Percentiles rank a stretch among this genome's conserved stretches.
Evolutionary conservation across 1,140 invertebrate genomes (phyloP).

Genomic region (Theocolax elegans): DNA sequence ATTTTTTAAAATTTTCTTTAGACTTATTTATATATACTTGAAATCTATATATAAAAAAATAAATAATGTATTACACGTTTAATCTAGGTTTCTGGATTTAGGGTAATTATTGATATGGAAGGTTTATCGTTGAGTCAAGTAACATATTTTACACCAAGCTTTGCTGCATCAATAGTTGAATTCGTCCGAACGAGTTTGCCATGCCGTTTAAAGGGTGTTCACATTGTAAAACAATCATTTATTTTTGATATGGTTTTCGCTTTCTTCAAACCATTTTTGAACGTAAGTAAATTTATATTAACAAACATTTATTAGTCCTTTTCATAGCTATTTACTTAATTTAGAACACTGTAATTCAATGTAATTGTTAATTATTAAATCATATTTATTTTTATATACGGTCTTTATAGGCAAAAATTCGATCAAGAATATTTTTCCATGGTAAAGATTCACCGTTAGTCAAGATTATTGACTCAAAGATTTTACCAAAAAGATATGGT

Average conservation of each 20-base stretch:
- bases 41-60: too few species aligned
- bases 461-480: slow-evolving; percentile 72
- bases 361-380: too few species aligned
- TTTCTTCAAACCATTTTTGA: slow-evolving; percentile 82
- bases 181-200: slow-evolving; percentile 78
- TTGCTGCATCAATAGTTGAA: slow-evolving; percentile 72
- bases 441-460: slow-evolving; percentile 77
- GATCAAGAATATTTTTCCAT: slow-evolving; percentile 77
- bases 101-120: slow-evolving; percentile 77
- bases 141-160: slow-evolving; percentile 76
- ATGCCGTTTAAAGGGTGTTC: slow-evolving; percentile 75
- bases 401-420: slow-evolving; percentile 67
- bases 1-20: too few species aligned
- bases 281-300: slow-evolving; percentile 36
- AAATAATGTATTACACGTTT: too few species aligned
- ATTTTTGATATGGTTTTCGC: slow-evolving; percentile 81
- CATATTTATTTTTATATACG: too few species aligned
- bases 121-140: slow-evolving; percentile 75
- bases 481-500: slow-evolving; percentile 76
- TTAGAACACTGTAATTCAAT: too few species aligned
- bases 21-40: too few species aligned
- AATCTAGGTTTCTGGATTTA: slow-evolving; percentile 67
- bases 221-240: slow-evolving; percentile 83
- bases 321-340: too few species aligned
- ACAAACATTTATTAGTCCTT: background rate